Base-by-base conservation (phyloP, 2,797 vertebrate genomes). In the Salarias fasciatus region DNA sequence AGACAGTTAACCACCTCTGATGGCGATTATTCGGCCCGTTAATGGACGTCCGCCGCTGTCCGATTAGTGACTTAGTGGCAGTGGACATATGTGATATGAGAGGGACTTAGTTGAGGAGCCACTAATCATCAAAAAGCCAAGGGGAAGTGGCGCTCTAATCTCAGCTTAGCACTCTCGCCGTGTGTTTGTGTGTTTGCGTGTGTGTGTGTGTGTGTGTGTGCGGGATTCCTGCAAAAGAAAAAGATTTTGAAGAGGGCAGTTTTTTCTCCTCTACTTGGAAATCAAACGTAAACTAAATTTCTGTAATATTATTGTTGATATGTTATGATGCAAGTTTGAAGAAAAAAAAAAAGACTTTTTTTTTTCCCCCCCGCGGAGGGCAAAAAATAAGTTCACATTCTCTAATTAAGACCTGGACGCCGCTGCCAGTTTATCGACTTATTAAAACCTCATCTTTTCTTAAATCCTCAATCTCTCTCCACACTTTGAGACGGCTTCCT, bases 101-200 rank as follows among this genome's bases (percentile, higher is more conserved):
- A 89, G 82, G 82, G 88, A 89, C 85, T 92, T 90, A 89, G 77
- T 69, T 48, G 83, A 86, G 79, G 79, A 84, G 83, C 88, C 83
- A 76, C 88, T 90, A 90, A 89, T 88, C 87, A 89, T 91, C 86
- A 92, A 88, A 91, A 89, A 91, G 86, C 84, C 80, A 86, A 89
- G 87, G 77, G 89, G 88, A 90, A 91, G 86, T 87, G 84, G 80
- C 51, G 65, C 85, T 88, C 73, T 92, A 92, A 93, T 92, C 88
- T 88, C 73, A 83, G 90, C 54, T 92, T 91, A 93, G 77, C 63
- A 57, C 86, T 86, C 77, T 83, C 75, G 41, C 55, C 60, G 67
- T 83, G 33, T 35, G 31, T 33, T 33, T 35, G 33, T 9, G 33
- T 35, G 33, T 35, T 6, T 35, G 33, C 35, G 33, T 35, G 33